A percentile compares a stretch with the other conserved stretches of the same genome.
These are phyloP conservation scores for Falcaria lacertinaria DNA, from an alignment of 2,888 invertebrate genomes.

Conservation along the genomic window DNA sequence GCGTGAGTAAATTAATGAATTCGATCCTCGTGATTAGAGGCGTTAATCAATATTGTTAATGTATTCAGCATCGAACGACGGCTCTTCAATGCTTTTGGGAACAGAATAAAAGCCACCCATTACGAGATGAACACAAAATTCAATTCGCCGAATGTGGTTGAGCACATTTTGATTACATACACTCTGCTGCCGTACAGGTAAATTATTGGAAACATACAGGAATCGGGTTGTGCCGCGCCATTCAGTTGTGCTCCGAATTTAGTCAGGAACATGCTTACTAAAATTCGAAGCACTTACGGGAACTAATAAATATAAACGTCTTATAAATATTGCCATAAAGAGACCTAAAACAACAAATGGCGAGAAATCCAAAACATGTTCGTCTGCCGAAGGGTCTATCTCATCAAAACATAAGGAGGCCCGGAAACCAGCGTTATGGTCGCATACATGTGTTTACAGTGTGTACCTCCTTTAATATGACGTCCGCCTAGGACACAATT, in stretches of 20 bases:
- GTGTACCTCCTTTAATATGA: slow-evolving; percentile 1
- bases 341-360: slow-evolving; percentile 15
- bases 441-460: no score
- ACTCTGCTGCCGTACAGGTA: slow-evolving; percentile 34
- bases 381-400: slow-evolving; percentile 1
- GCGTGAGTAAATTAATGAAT: slow-evolving; percentile 21
- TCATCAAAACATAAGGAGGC: slow-evolving; percentile 3
- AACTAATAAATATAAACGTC: slow-evolving; percentile 6
- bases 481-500: slow-evolving; percentile 1
- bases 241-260: slow-evolving; percentile 22
- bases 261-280: slow-evolving; percentile 2
- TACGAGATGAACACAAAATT: slow-evolving; percentile 47
- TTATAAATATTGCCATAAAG: slow-evolving; percentile 7
- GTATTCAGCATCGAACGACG: slow-evolving; percentile 28
- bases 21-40: slow-evolving; percentile 28
- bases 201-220: slow-evolving; percentile 41
- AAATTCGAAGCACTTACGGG: slow-evolving; percentile 3
- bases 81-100: slow-evolving; percentile 18
- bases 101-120: slow-evolving; percentile 40
- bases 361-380: slow-evolving; percentile 1
- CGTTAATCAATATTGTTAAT: slow-evolving; percentile 37
- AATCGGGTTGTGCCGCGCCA: slow-evolving; percentile 27
- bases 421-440: slow-evolving; percentile 1
- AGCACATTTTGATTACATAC: slow-evolving; percentile 46
- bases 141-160: slow-evolving; percentile 42